A percentile compares a stretch with the other conserved stretches of the same genome.
These are phyloP conservation scores for Meteorus cinctellus DNA, from an alignment of 2,888 invertebrate genomes.

Conservation along the genomic window DNA sequence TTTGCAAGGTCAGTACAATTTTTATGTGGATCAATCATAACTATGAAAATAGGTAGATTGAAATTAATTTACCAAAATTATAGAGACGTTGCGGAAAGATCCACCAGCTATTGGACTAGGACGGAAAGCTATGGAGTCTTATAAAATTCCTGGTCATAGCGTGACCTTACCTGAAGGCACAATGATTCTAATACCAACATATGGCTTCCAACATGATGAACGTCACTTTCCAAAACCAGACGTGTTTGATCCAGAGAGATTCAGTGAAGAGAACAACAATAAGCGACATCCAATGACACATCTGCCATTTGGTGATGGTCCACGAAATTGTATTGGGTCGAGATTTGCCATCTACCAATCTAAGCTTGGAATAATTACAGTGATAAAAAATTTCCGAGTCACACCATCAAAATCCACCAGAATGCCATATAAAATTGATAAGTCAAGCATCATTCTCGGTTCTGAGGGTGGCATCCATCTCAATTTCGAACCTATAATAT, in stretches of 20 bases:
- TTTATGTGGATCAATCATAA: neutral
- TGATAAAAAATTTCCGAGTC: slow-evolving; percentile 66
- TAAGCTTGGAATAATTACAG: slow-evolving; percentile 67
- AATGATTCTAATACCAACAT: slow-evolving; percentile 41
- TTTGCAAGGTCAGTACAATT: slow-evolving; percentile 55
- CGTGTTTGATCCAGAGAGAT: slow-evolving; percentile 62
- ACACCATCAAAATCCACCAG: slow-evolving; percentile 63
- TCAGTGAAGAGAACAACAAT: slow-evolving; percentile 52
- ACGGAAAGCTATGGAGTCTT: slow-evolving; percentile 60
- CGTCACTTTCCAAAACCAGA: slow-evolving; percentile 55
- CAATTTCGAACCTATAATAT: slow-evolving; percentile 53
- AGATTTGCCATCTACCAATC: slow-evolving; percentile 66
- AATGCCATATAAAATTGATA: slow-evolving; percentile 58
- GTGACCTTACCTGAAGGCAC: slow-evolving; percentile 45
- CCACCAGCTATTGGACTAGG: slow-evolving; percentile 67
- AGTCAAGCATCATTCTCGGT: slow-evolving; percentile 53
- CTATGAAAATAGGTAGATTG: neutral
- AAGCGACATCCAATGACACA: slow-evolving; percentile 56
- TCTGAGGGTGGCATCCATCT: slow-evolving; percentile 62
- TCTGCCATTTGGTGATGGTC: slow-evolving; percentile 66
- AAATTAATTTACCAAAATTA: slow-evolving; percentile 31
- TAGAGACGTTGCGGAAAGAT: slow-evolving; percentile 73
- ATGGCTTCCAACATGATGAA: slow-evolving; percentile 45
- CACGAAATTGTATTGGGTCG: slow-evolving; percentile 66
- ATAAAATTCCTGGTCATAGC: slow-evolving; percentile 44